These are phyloP conservation scores for Lamproptera curius DNA, from an alignment of 2,888 invertebrate genomes.

Conservation along the genomic window DNA sequence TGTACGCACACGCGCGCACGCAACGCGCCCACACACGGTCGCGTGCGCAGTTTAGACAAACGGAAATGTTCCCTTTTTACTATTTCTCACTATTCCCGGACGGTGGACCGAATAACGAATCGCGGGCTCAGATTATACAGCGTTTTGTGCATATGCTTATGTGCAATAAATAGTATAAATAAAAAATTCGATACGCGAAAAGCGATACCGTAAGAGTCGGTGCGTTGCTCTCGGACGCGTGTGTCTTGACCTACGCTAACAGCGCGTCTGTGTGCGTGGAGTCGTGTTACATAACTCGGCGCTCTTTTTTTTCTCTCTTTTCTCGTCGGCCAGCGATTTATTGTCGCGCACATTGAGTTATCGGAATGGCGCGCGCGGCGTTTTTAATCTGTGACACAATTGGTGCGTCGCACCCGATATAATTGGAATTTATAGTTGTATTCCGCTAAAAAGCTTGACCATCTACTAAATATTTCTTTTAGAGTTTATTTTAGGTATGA, in stretches of 20 bases:
- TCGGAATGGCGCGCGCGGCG: neutral
- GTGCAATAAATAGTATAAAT: too few relatives aligned
- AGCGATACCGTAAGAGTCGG: constrained; percentile 51
- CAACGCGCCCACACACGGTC: constrained; percentile 36
- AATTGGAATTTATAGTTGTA: neutral
- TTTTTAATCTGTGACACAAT: neutral
- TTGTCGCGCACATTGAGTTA: constrained; percentile 16
- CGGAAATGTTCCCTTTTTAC: constrained; percentile 76
- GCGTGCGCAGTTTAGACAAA: constrained; percentile 67
- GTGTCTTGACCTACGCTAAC: constrained; percentile 48
- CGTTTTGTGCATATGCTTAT: too few relatives aligned
- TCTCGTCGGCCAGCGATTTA: constrained; percentile 2
- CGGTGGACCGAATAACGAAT: neutral
- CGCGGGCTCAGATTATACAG: neutral
- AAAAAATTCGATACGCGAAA: constrained; percentile 47
- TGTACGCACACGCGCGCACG: constrained; percentile 58
- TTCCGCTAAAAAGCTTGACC: too few relatives aligned
- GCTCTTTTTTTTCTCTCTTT: constrained; percentile 25
- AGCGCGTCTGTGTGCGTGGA: constrained; percentile 34
- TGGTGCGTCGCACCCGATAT: too few relatives aligned
- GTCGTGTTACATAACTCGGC: constrained; percentile 51
- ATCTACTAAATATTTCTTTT: too few relatives aligned
- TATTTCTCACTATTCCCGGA: constrained; percentile 48
- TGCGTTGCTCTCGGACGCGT: constrained; percentile 48
- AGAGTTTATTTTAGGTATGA: too few relatives aligned